Conservation (phyloP, 2,113 vertebrate species). For the Oxyura jamaicensis region DNA sequence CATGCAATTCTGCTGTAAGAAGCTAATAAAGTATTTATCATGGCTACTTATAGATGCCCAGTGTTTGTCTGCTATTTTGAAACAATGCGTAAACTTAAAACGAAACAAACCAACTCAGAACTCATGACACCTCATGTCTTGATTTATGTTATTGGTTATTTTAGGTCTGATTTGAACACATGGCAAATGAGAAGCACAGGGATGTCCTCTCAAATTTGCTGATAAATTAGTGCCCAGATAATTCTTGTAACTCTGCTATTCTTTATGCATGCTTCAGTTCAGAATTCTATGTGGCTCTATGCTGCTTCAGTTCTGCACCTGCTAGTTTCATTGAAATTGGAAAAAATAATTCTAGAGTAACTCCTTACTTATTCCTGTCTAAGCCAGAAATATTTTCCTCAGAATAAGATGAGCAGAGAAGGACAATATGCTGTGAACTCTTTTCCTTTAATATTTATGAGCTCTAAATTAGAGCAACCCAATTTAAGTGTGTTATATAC, state of each 20-base stretch:
- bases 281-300: neutral
- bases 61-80: neutral
- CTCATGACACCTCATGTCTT: neutral
- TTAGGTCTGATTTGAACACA: neutral
- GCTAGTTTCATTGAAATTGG: neutral
- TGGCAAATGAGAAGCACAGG: neutral
- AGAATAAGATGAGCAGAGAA: neutral
- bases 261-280: neutral
- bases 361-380: neutral
- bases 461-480: neutral
- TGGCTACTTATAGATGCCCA: neutral
- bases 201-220: neutral
- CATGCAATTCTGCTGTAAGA: neutral
- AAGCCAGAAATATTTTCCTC: neutral
- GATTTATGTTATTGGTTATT: neutral
- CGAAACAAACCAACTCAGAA: neutral
- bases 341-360: neutral
- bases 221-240: neutral
- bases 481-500: neutral
- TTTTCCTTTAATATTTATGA: neutral
- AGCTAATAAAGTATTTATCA: neutral
- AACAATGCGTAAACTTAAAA: neutral
- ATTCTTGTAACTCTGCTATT: neutral
- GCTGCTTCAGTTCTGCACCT: neutral
- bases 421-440: neutral